These are phyloP conservation scores for Brotula barbata DNA, from an alignment of 2,797 vertebrate species.

Conservation along the genomic window DNA sequence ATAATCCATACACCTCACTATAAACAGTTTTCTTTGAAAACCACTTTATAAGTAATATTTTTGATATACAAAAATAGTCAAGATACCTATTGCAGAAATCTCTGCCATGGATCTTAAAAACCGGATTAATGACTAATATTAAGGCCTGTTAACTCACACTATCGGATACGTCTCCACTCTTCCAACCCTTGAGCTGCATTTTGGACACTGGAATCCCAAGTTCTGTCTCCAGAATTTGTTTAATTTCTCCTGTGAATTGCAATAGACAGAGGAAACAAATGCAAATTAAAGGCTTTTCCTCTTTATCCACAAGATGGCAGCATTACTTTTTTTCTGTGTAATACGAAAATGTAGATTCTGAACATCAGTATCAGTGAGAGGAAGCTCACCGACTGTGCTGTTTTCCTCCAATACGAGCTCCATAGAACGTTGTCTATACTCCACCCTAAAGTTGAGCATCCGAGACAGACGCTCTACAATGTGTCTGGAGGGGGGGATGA, in stretches of 20 bases:
- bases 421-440: conserved; percentile 93
- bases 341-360: neutral
- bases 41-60: too few species aligned
- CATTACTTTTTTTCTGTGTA: neutral
- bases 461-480: conserved; percentile 94
- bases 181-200: conserved; percentile 99
- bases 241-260: conserved; percentile 88
- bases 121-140: too few species aligned
- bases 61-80: too few species aligned
- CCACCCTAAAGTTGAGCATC: conserved; percentile 96
- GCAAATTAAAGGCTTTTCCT: conserved; percentile 3
- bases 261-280: conserved; percentile 34
- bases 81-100: too few species aligned
- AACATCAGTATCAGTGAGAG: neutral
- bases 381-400: conserved; percentile 92
- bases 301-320: conserved; percentile 31
- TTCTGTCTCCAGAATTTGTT: conserved; percentile 94
- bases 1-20: too few species aligned
- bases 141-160: conserved; percentile 84
- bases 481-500: conserved; percentile 87
- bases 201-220: conserved; percentile 92
- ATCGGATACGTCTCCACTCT: conserved; percentile 94
- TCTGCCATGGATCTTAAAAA: too few species aligned
- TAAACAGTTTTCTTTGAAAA: too few species aligned
- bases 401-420: conserved; percentile 96